Percentiles rank a stretch among this genome's conserved stretches.
Evolutionary conservation across 2,797 vertebrate genomes (phyloP).

Genomic region (Manis pentadactyla): DNA sequence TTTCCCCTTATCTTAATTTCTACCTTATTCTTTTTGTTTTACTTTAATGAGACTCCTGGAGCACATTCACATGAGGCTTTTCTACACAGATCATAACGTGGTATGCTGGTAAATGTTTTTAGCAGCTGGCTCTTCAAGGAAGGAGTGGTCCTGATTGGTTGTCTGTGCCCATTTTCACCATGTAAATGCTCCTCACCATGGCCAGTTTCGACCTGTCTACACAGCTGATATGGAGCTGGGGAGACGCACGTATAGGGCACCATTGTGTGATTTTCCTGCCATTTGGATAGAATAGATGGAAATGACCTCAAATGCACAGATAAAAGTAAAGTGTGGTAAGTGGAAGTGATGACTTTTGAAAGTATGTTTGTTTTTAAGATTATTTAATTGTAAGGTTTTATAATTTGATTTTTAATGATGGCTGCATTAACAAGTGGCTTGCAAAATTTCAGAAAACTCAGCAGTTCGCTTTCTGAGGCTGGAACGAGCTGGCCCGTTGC

Average conservation of each 20-base stretch:
- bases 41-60: background rate
- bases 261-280: background rate
- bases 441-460: background rate
- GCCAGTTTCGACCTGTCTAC: background rate
- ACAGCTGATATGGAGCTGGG: background rate
- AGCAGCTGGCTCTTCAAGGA: background rate
- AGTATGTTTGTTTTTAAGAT: background rate
- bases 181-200: background rate
- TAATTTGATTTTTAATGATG: background rate
- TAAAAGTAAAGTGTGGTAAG: background rate
- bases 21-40: constrained; percentile 17
- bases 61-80: fast-evolving
- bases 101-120: background rate
- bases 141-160: background rate
- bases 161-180: background rate
- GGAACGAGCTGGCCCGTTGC: background rate
- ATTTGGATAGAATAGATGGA: background rate
- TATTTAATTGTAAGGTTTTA: background rate
- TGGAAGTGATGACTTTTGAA: background rate
- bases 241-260: background rate
- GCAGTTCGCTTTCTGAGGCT: background rate
- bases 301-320: background rate
- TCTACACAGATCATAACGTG: background rate
- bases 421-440: background rate
- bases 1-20: background rate